Evolutionary conservation across 2,888 invertebrate genomes (phyloP), one percentile per base, ranked within the genome.

Genomic region (Proisotoma minuta): DNA sequence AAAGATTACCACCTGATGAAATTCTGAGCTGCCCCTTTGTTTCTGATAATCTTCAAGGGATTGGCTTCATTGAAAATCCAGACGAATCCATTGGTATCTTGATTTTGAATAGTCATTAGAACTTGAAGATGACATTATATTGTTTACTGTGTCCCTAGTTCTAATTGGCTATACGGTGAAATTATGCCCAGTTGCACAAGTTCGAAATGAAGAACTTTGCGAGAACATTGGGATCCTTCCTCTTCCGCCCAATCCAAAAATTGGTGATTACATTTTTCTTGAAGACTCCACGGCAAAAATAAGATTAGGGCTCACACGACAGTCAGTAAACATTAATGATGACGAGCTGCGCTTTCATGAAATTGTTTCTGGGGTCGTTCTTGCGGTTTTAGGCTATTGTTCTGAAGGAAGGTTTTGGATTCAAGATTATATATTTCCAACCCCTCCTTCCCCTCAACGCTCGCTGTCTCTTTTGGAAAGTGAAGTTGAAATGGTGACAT

Each of bases 401-500:
- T 34, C n/a, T 3, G 49, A 56, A 10, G 51, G 47, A 2, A 23
- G 15, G n/a, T 48, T 68, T 10, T 47, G n/a, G 43, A 59, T 56
- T 23, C 59, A 65, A 34, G 65, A 65, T 57, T 59, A 59, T 4
- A 26, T 62, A 8, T 65, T 57, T 49, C 48, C 62, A 0, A 65
- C 65, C 15, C 62, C 64, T 5, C 60, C 62, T 34, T 5, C 28
- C 1, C 60, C 59, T 3, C 49, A 57, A n/a, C 52, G 62, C 49
- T 58, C 65, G 2, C 43, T 65, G 27, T 53, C 59, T 10, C 2
- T 18, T 22, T 10, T 34, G 8, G 47, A 47, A 1, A 54, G 63
- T 27, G 62, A 60, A n/a, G 40, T 65, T 20, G 68, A 68, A 63
- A 68, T 68, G 65, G 68, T 65, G 57, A 57, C 2, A 22, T 34